Evolutionary conservation across 2,888 invertebrate genomes (phyloP), one percentile per base, ranked within the genome.

Genomic region (Rutpela maculata): DNA sequence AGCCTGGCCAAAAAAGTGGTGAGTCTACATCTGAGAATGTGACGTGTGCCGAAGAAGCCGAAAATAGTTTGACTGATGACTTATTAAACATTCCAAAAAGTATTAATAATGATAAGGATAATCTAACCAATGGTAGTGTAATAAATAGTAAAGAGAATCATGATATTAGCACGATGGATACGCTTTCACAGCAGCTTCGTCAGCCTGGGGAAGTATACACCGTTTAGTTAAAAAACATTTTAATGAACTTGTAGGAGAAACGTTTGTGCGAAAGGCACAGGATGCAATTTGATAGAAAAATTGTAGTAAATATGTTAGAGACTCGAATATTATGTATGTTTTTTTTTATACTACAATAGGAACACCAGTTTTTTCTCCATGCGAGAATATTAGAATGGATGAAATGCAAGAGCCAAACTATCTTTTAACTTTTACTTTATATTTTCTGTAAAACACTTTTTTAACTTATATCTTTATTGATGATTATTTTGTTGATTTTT

Each of bases 161-260:
- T 75, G 78, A 65, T 62, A 73, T 79, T 70, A 79, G 75, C 72
- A 76, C 74, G 6, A 26, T 22, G 35, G 22, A 65, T 17, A 73
- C 74, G 22, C 26, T 60, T 17, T 55, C 69, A n/a, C 50, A 43
- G 38, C 50, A 43, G 31, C 78, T 79, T 67, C 86, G 85, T 81
- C 83, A 85, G 78, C 84, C 86, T 0, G 88, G 88, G 5, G 85
- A 85, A 79, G 82, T 88, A 72, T 86, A 88, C 77, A 87, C 88
- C 35, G 88, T 89, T 76, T 89, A 86, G 83, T 75, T 50, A 69
- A 71, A 60, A 50, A 50, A 2, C 2, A 1, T 50, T 50, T 66
- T 69, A 15, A 57, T 56, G 10, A 50, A 56, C 12, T n/a, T 5
- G n/a, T 43, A 43, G 43, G 12, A n/a, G 15, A 50, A 7, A 50